Base-by-base conservation (phyloP, 2,797 vertebrate species). In the Pempheris klunzingeri region DNA sequence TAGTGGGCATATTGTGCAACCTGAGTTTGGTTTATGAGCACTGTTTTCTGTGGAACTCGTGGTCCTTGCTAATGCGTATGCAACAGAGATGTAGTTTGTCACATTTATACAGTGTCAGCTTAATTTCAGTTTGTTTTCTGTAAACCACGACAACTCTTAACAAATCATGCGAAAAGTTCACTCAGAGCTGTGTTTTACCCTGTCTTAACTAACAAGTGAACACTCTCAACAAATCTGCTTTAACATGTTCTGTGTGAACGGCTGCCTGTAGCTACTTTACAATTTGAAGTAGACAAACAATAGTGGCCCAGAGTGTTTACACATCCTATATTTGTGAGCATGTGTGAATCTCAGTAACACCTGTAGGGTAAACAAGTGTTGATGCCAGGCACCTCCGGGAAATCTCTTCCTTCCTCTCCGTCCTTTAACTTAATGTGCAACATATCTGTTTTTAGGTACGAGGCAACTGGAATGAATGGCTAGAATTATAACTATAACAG, bases 341-440 rank as follows among this genome's bases (percentile, higher is more conserved):
- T 32, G 64, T 82, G 71, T 61, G 52, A 63, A 58, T 72, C 44
- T 58, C 57, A 43, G 22, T 60, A 49, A 59, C 54, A 70, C 32
- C 41, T 77, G 32, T 24, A 34, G 39, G 41, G 53, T 69, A 49
- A 69, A 64, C n/a, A 74, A 59, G 41, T n/a, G 1, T 9, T 58
- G 46, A 74, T 26, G 24, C 15, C 58, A 14, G 38, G 49, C 32
- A 64, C 10, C 20, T 54, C 11, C 3, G 11, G 14, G 24, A 47
- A 34, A 67, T 46, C 0, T 53, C 20, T 5, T 34, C 20, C 24
- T 43, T 28, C 53, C 14, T 47, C 18, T 32, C n/a, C n/a, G n/a
- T n/a, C n/a, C n/a, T n/a, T n/a, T n/a, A n/a, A n/a, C n/a, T n/a
- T n/a, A n/a, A n/a, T n/a, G n/a, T n/a, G n/a, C n/a, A 46, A 34